These are phyloP conservation scores for Xenopus petersii DNA, from an alignment of 2,797 vertebrate genomes.

Conservation along the genomic window DNA sequence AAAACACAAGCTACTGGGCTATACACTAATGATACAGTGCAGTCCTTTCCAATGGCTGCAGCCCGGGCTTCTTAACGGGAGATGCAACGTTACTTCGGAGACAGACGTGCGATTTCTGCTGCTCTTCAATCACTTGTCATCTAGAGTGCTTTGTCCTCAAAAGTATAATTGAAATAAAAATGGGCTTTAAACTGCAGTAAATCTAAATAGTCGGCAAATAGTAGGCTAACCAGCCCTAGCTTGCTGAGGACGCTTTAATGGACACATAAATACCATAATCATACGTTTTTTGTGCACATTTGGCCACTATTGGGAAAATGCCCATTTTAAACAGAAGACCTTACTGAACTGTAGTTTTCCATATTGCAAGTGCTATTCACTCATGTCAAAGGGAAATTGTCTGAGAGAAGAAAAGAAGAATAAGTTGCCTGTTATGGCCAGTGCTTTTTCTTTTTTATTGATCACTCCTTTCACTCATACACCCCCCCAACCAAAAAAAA, in stretches of 20 bases:
- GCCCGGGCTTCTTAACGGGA: constrained; percentile 50
- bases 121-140: constrained; percentile 62
- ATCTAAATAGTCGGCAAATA: constrained; percentile 73
- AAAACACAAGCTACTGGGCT: constrained; percentile 40
- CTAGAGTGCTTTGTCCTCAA: constrained; percentile 66
- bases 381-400: constrained; percentile 58
- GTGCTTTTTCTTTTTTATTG: not conserved
- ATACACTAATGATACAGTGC: constrained; percentile 45
- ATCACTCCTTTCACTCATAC: not conserved
- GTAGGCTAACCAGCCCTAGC: constrained; percentile 64
- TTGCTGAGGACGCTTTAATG: constrained; percentile 70
- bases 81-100: constrained; percentile 54
- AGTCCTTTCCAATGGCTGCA: constrained; percentile 46
- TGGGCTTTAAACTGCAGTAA: constrained; percentile 62
- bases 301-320: constrained; percentile 64
- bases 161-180: constrained; percentile 70
- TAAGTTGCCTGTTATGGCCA: constrained; percentile 9
- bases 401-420: constrained; percentile 40
- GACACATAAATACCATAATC: constrained; percentile 76
- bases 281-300: constrained; percentile 69
- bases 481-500: no score
- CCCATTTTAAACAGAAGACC: constrained; percentile 64
- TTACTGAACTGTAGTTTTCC: constrained; percentile 59
- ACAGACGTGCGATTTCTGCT: constrained; percentile 61
- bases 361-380: constrained; percentile 59